phyloP scores from a whole-genome alignment of 2,797 vertebrate genomes.

The Peromyscus nudipes region DNA sequence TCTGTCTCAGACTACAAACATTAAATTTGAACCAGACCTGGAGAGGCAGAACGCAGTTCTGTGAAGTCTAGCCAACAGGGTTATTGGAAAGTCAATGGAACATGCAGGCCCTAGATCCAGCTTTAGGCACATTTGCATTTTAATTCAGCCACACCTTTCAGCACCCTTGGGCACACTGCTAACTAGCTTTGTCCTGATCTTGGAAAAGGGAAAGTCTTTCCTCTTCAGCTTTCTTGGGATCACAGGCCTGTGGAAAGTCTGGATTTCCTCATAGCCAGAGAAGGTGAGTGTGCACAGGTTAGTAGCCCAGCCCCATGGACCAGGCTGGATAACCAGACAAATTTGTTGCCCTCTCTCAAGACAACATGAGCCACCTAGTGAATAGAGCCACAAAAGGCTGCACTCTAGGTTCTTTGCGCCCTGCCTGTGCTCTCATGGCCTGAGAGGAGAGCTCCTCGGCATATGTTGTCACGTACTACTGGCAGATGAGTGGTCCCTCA shows the following conservation, averaged over 20 bases:
- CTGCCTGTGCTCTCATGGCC: background rate
- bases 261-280: background rate
- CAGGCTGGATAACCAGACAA: background rate
- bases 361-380: background rate
- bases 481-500: background rate
- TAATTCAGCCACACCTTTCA: background rate
- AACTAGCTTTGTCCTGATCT: slow-evolving; percentile 21
- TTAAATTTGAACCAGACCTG: background rate
- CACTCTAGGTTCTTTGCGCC: background rate
- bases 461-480: background rate
- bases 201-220: slow-evolving; percentile 19
- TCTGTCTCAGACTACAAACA: background rate
- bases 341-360: background rate
- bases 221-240: background rate
- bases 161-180: background rate
- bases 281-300: background rate
- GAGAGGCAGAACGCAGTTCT: background rate
- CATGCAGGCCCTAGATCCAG: background rate
- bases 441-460: background rate
- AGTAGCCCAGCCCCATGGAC: background rate
- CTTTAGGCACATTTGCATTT: background rate
- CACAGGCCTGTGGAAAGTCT: background rate
- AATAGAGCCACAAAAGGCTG: background rate
- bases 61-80: background rate
- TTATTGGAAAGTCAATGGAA: background rate